phyloP scores from a whole-genome alignment of 2,888 invertebrate genomes.

The Anodontia alba region DNA sequence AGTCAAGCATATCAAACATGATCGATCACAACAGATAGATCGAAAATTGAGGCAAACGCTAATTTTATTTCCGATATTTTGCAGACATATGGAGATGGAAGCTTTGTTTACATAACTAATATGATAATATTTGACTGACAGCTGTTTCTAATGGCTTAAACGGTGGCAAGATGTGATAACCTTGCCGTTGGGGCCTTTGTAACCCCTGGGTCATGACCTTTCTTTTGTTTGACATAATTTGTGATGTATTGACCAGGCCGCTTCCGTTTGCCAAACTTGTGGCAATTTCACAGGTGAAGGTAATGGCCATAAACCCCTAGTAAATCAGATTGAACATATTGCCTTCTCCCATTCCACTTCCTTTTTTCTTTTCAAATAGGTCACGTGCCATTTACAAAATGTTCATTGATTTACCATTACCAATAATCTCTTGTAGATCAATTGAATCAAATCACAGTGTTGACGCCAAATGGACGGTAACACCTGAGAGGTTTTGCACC shows the following conservation, averaged over 20 bases:
- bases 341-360: neutral
- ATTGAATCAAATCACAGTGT: too few species aligned
- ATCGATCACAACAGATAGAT: too few species aligned
- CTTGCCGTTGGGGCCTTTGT: neutral
- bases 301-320: neutral
- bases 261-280: neutral
- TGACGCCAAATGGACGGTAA: too few species aligned
- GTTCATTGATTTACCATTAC: neutral
- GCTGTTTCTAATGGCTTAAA: neutral
- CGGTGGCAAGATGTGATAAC: neutral
- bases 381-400: neutral
- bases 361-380: neutral
- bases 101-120: conserved; percentile 11
- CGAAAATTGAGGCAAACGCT: neutral
- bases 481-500: too few species aligned
- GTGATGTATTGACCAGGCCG: neutral
- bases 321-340: neutral
- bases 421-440: too few species aligned
- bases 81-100: neutral
- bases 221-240: neutral
- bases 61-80: neutral
- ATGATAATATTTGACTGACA: conserved; percentile 9
- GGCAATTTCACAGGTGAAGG: neutral
- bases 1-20: too few species aligned
- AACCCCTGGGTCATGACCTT: conserved; percentile 1